These are phyloP conservation scores for Drosophila leonis DNA, from an alignment of 2,888 invertebrate species.

Conservation along the genomic window DNA sequence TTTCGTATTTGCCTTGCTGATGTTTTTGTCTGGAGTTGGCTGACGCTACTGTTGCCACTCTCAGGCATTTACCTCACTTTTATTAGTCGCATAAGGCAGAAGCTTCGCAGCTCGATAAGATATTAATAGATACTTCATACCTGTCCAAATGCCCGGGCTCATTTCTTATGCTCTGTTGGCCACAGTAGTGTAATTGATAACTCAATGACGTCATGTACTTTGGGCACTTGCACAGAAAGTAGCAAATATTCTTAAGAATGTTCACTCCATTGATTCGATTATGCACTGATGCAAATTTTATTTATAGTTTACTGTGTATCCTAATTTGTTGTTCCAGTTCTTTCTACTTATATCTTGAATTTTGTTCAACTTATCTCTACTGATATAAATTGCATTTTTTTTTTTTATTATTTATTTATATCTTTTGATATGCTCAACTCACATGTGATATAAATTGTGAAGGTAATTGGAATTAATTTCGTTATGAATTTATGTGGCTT, in stretches of 20 bases:
- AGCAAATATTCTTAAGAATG: not conserved
- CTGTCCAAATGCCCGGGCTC: constrained; percentile 6
- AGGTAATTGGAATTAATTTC: not conserved
- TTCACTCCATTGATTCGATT: not conserved
- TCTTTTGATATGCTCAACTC: not conserved
- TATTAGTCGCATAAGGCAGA: constrained; percentile 44
- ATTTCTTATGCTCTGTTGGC: not conserved
- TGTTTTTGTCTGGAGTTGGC: constrained; percentile 22
- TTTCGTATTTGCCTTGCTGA: constrained; percentile 14
- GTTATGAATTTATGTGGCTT: not conserved
- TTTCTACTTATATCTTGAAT: not conserved
- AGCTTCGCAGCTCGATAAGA: constrained; percentile 35
- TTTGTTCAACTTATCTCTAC: not conserved
- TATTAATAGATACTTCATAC: constrained; percentile 34
- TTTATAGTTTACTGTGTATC: not conserved
- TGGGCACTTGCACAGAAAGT: not conserved
- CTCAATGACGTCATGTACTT: constrained; percentile 21
- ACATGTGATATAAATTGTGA: not conserved
- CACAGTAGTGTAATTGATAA: constrained; percentile 14
- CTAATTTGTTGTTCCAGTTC: not conserved
- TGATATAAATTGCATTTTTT: not conserved
- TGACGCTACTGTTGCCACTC: constrained; percentile 33
- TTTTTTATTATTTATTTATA: not conserved
- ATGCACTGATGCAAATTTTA: not conserved
- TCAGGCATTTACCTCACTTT: constrained; percentile 41